Evolutionary conservation across 23 tunicate species (phyloP), one percentile per base, ranked within the genome.

Genomic region (Diplosoma virens): DNA sequence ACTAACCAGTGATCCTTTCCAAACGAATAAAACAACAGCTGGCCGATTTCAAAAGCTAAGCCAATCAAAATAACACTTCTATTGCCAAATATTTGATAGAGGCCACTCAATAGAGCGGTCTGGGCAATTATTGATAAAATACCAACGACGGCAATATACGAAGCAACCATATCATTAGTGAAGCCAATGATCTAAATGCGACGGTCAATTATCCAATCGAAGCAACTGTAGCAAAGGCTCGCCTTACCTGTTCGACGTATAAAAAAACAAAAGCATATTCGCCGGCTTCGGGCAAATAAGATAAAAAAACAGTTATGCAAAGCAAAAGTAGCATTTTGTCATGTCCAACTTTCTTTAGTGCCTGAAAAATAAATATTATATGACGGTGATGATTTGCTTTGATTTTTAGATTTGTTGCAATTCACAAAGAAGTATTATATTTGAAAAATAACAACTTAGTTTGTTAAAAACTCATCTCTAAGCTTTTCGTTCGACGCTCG

Each of bases 201-300:
- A n/a, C n/a, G n/a, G n/a, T n/a, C n/a, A n/a, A 41, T 41, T 41
- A 41, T 41, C 11, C 50, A 7, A 41, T 41, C 23, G 23, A 55
- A n/a, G n/a, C n/a, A n/a, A n/a, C n/a, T n/a, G n/a, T n/a, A n/a
- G n/a, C n/a, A n/a, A n/a, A n/a, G n/a, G n/a, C n/a, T n/a, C n/a
- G n/a, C n/a, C 85, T 85, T 48, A 92, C 97, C 47, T 85, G 93
- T 20, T 79, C 58, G 16, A 94, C 77, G 63, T 94, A 94, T 55
- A 94, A 36, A 67, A 94, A 83, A 1, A 94, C 84, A 61, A 94
- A 94, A 4, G 99, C 82, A 58, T 80, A 84, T 50, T 94, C 97
- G 45, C 99, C 99, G 37, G 99, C 99, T 87, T 94, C 99, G 0
- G 99, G 99, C 11, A 94, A 65, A 54, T 94, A 94, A 25, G 99